phyloP scores from a whole-genome alignment of 2,113 vertebrate species.

The Rhombomys opimus region DNA sequence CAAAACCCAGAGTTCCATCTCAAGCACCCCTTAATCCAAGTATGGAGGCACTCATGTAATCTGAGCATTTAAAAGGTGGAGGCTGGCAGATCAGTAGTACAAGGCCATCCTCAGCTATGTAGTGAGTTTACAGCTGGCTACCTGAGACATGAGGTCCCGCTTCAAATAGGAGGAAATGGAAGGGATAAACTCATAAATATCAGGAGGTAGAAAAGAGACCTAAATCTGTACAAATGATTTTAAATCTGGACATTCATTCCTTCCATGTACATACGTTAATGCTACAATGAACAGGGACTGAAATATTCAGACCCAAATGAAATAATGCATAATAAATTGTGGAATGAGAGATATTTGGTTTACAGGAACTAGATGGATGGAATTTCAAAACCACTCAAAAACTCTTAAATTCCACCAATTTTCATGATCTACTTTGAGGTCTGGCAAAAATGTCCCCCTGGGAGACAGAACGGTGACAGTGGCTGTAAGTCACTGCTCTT shows the following conservation, averaged over 20 bases:
- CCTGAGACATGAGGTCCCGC: background rate
- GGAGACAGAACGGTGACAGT: background rate
- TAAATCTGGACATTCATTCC: background rate
- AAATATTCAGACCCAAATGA: background rate
- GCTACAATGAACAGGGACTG: background rate
- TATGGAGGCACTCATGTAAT: too few relatives aligned
- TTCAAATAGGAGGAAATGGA: background rate
- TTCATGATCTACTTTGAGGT: background rate
- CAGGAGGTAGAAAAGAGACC: background rate
- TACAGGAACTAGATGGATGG: background rate
- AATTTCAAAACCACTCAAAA: background rate
- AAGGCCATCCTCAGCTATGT: background rate
- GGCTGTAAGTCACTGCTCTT: background rate
- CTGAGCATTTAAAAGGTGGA: background rate
- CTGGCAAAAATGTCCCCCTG: background rate
- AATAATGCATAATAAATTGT: background rate
- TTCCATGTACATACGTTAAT: background rate
- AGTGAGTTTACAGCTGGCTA: background rate
- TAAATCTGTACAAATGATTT: background rate
- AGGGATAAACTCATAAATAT: background rate
- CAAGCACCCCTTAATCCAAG: background rate
- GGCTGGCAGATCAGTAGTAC: too few relatives aligned
- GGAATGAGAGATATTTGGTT: background rate
- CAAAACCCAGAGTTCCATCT: background rate
- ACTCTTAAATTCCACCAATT: background rate